Base-by-base conservation (phyloP, 1,140 invertebrate species). In the Pseudobourletiella spinata region DNA sequence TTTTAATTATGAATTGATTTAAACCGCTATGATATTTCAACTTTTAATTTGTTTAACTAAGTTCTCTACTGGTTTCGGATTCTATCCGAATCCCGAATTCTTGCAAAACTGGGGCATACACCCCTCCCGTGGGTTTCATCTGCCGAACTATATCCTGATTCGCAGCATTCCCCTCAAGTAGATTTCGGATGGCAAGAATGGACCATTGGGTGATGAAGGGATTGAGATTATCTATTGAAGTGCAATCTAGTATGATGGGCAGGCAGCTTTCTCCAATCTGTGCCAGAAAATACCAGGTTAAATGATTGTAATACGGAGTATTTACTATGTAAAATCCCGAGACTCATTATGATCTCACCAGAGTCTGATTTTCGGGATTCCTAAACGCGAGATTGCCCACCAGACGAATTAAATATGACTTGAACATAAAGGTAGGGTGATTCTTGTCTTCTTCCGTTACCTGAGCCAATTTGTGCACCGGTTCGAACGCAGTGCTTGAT, bases 121-220 rank as follows among this genome's bases (percentile, higher is more conserved):
- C 46, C 6, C 11, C 6, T 6, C 46, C 24, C 22, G 11, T n/a
- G 24, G 22, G 16, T 48, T 25, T 48, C 51, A 54, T 4, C 4
- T 29, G 24, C 8, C 51, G 16, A 24, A 54, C 25, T 16, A 54
- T 26, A 24, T 54, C n/a, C n/a, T 39, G 54, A 22, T 56, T 56
- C 14, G 20, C 30, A 4, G 11, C 2, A 56, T 56, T 32, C 4
- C 15, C 18, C 16, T 56, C 28, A 3, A 30, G 30, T 39, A 56
- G 24, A 39, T 56, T 56, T 32, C 54, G 6, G 3, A 56, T 35
- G 4, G 54, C 54, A 18, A 56, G 24, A 15, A 56, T 35, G 3
- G 54, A 56, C 54, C 54, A 56, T 39, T 56, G 54, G 15, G 54
- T 30, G 4, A 56, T 56, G 30, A 56, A 56, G 20, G 54, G 54